These are phyloP conservation scores for Cheilosia impressa DNA, from an alignment of 2,888 invertebrate species.

Conservation along the genomic window DNA sequence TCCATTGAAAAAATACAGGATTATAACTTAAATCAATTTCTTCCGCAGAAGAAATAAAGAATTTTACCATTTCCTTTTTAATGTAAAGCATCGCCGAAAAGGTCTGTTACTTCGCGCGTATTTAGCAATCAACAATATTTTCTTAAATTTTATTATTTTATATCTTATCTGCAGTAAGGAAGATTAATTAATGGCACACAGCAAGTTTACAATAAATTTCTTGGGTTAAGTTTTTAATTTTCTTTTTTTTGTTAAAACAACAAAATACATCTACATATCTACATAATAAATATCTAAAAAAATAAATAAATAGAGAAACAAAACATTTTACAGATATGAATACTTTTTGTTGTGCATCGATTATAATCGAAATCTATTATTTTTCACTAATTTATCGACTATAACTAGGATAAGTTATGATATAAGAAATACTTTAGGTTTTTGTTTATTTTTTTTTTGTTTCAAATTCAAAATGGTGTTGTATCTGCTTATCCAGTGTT, in stretches of 20 bases:
- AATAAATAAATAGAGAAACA: conserved; percentile 24
- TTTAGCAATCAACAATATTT: conserved; percentile 35
- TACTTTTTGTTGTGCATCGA: conserved; percentile 33
- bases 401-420: conserved; percentile 35
- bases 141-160: conserved; percentile 47
- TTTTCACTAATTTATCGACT: conserved; percentile 24
- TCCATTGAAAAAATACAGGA: conserved; percentile 4
- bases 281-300: conserved; percentile 47
- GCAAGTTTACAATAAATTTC: conserved; percentile 42
- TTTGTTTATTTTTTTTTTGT: conserved; percentile 21
- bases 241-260: conserved; percentile 12
- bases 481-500: not conserved
- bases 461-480: conserved; percentile 20
- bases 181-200: conserved; percentile 46
- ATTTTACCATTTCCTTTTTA: conserved; percentile 7
- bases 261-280: conserved; percentile 49
- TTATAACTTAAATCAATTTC: not conserved
- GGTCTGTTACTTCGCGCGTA: conserved; percentile 1
- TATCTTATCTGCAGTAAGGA: conserved; percentile 52
- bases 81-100: conserved; percentile 32
- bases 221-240: not conserved
- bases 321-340: conserved; percentile 51
- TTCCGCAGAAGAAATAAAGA: conserved; percentile 5
- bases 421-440: conserved; percentile 59
- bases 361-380: conserved; percentile 3